These are phyloP conservation scores for Matsumyia berberina DNA, from an alignment of 2,888 invertebrate genomes.

Conservation along the genomic window DNA sequence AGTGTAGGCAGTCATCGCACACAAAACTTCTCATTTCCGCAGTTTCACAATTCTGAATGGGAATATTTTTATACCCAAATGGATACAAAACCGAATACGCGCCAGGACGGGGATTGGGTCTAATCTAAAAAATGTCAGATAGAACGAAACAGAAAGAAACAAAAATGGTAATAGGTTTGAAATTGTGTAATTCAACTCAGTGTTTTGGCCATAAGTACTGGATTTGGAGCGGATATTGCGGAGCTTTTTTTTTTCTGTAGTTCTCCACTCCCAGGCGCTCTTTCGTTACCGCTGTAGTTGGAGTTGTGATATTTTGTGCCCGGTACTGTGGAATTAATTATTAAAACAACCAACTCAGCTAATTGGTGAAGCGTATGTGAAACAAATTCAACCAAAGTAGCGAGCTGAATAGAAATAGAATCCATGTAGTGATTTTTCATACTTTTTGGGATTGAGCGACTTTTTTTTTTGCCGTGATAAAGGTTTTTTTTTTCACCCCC, in stretches of 20 bases:
- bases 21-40: conserved; percentile 34
- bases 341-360: conserved; percentile 51
- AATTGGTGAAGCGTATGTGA: conserved; percentile 70
- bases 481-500: conserved; percentile 27
- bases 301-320: conserved; percentile 3
- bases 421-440: neutral
- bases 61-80: conserved; percentile 62
- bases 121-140: neutral
- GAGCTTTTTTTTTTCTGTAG: conserved; percentile 12
- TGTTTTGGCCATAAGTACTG: conserved; percentile 45
- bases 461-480: conserved; percentile 5
- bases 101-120: neutral
- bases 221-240: conserved; percentile 61
- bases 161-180: conserved; percentile 43
- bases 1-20: conserved; percentile 9
- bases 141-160: neutral
- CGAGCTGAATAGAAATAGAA: conserved; percentile 28
- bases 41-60: conserved; percentile 35
- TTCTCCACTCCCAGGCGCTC: neutral
- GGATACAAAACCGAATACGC: conserved; percentile 22
- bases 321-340: conserved; percentile 21
- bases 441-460: too few relatives aligned
- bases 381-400: conserved; percentile 48
- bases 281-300: neutral
- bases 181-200: conserved; percentile 49